Evolutionary conservation across 2,888 invertebrate species (phyloP).

Genomic region (Apotomis turbidana): DNA sequence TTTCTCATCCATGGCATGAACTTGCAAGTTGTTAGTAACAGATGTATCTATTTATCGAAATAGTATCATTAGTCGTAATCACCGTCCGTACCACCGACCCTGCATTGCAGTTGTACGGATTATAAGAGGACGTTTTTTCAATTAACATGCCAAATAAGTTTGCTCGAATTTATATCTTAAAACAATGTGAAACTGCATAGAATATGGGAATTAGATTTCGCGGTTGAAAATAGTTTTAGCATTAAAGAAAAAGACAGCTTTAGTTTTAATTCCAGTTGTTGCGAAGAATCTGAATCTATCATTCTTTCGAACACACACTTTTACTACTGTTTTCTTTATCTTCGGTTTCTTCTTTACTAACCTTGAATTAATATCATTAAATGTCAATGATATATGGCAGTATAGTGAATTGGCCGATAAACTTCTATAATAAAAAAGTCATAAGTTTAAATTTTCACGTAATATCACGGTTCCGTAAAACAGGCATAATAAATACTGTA

Average conservation of each 20-base stretch:
- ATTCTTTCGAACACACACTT: too few relatives aligned
- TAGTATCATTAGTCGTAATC: slow-evolving; percentile 53
- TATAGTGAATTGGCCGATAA: too few relatives aligned
- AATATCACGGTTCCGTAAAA: too few relatives aligned
- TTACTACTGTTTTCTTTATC: too few relatives aligned
- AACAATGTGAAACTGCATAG: slow-evolving; percentile 37
- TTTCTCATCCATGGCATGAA: too few relatives aligned
- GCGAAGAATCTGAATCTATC: neutral
- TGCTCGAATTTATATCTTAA: slow-evolving; percentile 55
- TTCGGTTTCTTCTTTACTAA: too few relatives aligned
- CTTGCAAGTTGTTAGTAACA: neutral
- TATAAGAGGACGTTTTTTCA: slow-evolving; percentile 71
- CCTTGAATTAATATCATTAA: too few relatives aligned
- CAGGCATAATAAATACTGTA: too few relatives aligned
- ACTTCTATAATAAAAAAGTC: too few relatives aligned
- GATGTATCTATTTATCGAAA: neutral
- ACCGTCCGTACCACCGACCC: slow-evolving; percentile 55
- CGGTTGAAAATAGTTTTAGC: slow-evolving; percentile 5
- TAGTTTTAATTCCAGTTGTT: neutral
- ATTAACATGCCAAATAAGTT: slow-evolving; percentile 71
- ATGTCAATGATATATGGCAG: too few relatives aligned
- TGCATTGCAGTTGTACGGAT: slow-evolving; percentile 76
- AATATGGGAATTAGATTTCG: neutral
- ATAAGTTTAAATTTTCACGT: too few relatives aligned
- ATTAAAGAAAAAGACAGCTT: neutral